These are phyloP conservation scores for Mixornis gularis DNA, from an alignment of 2,113 vertebrate species.

Conservation along the genomic window DNA sequence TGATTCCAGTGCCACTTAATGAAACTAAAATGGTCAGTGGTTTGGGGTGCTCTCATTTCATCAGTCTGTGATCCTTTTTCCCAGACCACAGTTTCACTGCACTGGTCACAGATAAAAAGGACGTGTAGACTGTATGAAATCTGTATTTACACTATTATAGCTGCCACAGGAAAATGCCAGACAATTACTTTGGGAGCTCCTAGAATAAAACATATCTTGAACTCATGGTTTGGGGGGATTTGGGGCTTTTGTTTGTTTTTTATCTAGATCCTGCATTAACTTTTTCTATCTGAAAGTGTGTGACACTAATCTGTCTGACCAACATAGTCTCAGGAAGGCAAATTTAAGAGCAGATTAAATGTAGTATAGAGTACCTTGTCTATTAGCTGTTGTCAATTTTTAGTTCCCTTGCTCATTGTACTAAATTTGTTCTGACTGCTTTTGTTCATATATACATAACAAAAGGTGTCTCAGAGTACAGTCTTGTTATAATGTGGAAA, in stretches of 20 bases:
- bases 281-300: neutral
- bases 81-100: neutral
- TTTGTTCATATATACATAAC: constrained; percentile 54
- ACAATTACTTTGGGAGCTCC: neutral
- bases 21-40: neutral
- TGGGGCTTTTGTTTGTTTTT: neutral
- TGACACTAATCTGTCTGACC: neutral
- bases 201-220: neutral
- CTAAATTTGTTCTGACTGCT: constrained; percentile 54
- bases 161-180: neutral
- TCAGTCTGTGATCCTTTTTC: neutral
- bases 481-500: constrained; percentile 16
- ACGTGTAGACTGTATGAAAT: neutral
- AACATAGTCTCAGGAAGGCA: neutral
- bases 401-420: neutral
- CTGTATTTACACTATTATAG: neutral
- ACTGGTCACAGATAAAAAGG: neutral
- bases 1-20: neutral
- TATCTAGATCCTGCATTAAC: neutral
- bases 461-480: constrained; percentile 30
- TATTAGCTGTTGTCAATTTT: constrained; percentile 29
- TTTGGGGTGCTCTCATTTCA: neutral
- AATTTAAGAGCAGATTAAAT: constrained; percentile 10
- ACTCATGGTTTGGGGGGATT: neutral
- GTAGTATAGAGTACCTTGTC: neutral